Evolutionary conservation across 2,888 invertebrate species (phyloP).

Genomic region (Orthosia gracilis): DNA sequence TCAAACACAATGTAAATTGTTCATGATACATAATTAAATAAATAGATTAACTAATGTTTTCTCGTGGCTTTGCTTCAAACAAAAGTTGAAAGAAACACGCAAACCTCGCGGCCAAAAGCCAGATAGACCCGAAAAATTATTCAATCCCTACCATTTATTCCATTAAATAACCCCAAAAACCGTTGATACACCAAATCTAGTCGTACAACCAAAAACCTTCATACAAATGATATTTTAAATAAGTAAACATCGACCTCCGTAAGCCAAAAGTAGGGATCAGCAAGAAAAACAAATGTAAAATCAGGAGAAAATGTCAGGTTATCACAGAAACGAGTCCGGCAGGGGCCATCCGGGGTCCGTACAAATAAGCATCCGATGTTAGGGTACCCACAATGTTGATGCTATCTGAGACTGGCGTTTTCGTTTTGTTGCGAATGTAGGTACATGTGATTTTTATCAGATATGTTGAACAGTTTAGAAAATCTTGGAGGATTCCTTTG

Average conservation of each 20-base stretch:
- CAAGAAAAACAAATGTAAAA: conserved; percentile 72
- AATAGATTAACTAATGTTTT: too few relatives aligned
- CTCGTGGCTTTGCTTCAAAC: too few relatives aligned
- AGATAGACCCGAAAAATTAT: conserved; percentile 13
- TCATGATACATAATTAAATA: too few relatives aligned
- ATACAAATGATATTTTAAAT: conserved; percentile 71
- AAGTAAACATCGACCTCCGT: conserved; percentile 60
- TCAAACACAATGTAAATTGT: too few relatives aligned
- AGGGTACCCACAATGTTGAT: conserved; percentile 45
- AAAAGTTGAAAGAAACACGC: background rate
- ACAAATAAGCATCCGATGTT: conserved; percentile 68
- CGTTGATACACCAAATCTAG: conserved; percentile 26
- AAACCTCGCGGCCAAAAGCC: background rate
- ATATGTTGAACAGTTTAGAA: conserved; percentile 7
- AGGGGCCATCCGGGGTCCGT: conserved; percentile 66
- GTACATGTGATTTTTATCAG: conserved; percentile 29
- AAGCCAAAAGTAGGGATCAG: conserved; percentile 34
- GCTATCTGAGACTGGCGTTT: conserved; percentile 46
- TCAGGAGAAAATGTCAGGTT: conserved; percentile 71
- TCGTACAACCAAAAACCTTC: background rate
- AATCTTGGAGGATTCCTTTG: conserved; percentile 17
- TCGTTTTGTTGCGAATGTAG: conserved; percentile 37
- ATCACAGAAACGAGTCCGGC: conserved; percentile 71
- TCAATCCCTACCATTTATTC: conserved; percentile 26
- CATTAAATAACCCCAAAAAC: conserved; percentile 18